Base-by-base conservation (phyloP, 2,888 invertebrate species). In the Clistopyga incitator region DNA sequence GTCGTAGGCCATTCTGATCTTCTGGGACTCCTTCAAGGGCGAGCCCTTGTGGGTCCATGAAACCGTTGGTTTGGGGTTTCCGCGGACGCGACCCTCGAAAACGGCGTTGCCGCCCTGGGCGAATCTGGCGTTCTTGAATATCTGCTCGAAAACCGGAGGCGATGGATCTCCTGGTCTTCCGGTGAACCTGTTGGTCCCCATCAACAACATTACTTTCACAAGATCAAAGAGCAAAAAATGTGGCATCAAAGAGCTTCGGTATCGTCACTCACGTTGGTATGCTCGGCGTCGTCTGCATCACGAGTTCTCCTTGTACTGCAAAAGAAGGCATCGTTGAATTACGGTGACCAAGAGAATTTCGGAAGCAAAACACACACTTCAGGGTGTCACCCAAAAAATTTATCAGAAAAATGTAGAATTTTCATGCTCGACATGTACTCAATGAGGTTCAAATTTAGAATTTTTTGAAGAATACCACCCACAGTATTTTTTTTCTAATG, bases 91-190 rank as follows among this genome's bases (percentile, higher is more conserved):
- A 65, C 98, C 98, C 94, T 99, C 98, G 93, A 99, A 98, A 89
- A 97, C 95, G 75, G 98, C 98, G 92, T 98, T 97, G 72, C 98
- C 98, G 87, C 98, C 98, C 95, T 98, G 98, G 84, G 98, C 98
- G 94, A 98, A 98, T 92, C 98, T 96, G 87, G 98, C 98, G 94
- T 98, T 98, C 94, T 97, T 97, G 94, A 98, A 98, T 92, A 98
- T 98, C 94, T 98, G 98, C 94, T 98, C 98, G 94, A 99, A 98
- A 88, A 98, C 97, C 86, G 98, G 98, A 81, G 98, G 98, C 86
- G 98, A 97, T 87, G 97, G 97, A 90, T 96, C 96, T 89, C 97
- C 96, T 84, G 97, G 96, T 91, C 95, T 90, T 83, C 92, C 92
- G 79, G 90, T 89, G 84, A 93, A 93, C 82, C 93, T 93, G 80